Conservation (phyloP, 2,797 vertebrate species). For the Babyrousa celebensis region DNA sequence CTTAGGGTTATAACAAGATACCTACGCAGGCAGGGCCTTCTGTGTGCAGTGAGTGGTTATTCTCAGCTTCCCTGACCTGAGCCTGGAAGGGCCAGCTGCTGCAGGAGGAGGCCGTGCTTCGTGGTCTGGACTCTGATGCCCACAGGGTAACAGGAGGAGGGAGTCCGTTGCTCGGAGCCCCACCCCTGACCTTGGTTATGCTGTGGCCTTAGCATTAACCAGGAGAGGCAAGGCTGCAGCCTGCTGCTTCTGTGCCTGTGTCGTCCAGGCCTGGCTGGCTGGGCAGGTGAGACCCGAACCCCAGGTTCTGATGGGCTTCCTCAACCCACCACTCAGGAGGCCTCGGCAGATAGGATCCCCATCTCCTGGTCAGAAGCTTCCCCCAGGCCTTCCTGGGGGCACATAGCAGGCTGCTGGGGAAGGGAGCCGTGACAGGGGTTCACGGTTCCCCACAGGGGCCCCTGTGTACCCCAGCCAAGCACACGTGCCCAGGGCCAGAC, state of each 20-base stretch:
- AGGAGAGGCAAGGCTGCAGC: neutral
- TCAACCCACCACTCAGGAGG: neutral
- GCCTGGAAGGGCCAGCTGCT: neutral
- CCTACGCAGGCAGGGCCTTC: rapidly evolving
- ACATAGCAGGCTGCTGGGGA: neutral
- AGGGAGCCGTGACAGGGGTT: neutral
- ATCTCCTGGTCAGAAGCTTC: neutral
- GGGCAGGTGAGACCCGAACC: neutral
- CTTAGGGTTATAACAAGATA: neutral
- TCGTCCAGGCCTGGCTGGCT: neutral
- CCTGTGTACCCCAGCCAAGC: neutral
- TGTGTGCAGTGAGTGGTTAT: rapidly evolving
- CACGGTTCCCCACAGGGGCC: neutral
- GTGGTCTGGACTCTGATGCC: neutral
- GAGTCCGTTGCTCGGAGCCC: rapidly evolving
- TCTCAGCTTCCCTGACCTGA: neutral
- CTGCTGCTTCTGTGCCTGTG: neutral
- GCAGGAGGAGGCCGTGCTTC: neutral
- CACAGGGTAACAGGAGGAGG: rapidly evolving
- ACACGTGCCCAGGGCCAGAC: neutral
- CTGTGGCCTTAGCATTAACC: neutral
- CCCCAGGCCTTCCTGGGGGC: neutral
- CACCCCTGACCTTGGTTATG: neutral
- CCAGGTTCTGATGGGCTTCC: neutral
- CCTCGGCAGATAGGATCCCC: neutral